Percentiles rank a stretch among this genome's conserved stretches.
phyloP scores from a whole-genome alignment of 2,113 vertebrate species.

The Tenebrosternarchus preto region DNA sequence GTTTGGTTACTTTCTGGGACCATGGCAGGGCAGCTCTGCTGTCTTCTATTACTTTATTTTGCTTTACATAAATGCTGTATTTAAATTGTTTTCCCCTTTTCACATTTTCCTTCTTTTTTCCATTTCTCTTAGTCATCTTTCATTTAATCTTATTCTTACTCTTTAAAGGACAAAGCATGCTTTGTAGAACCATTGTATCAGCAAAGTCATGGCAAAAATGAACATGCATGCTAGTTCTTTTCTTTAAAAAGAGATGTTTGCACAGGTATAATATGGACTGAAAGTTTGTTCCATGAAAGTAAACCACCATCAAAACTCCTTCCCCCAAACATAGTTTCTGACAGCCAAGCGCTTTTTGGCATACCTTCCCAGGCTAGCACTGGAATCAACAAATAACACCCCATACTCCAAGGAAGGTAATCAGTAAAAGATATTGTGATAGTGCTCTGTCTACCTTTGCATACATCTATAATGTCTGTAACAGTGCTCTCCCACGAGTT shows the following conservation, averaged over 20 bases:
- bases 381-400: conserved; percentile 58
- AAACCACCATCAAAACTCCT: too few relatives aligned
- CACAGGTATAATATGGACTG: conserved; percentile 44
- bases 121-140: background rate
- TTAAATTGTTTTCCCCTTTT: too few relatives aligned
- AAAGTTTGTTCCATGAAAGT: conserved; percentile 37
- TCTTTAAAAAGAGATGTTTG: conserved; percentile 43
- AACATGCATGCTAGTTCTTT: background rate
- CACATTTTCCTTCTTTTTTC: too few relatives aligned
- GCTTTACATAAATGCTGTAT: too few relatives aligned
- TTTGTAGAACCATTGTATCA: background rate
- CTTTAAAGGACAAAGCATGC: background rate
- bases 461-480: background rate
- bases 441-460: background rate
- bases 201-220: background rate
- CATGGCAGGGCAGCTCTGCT: too few relatives aligned
- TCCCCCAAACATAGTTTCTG: conserved; percentile 67
- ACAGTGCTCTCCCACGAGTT: background rate
- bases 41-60: too few relatives aligned
- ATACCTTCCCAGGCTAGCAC: conserved; percentile 69
- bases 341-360: conserved; percentile 75
- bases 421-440: background rate
- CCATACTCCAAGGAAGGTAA: conserved; percentile 57
- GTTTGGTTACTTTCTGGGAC: too few relatives aligned
- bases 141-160: background rate